Evolutionary conservation across 1,140 invertebrate genomes (phyloP).

Genomic region (Cyphomyrmex costatus): DNA sequence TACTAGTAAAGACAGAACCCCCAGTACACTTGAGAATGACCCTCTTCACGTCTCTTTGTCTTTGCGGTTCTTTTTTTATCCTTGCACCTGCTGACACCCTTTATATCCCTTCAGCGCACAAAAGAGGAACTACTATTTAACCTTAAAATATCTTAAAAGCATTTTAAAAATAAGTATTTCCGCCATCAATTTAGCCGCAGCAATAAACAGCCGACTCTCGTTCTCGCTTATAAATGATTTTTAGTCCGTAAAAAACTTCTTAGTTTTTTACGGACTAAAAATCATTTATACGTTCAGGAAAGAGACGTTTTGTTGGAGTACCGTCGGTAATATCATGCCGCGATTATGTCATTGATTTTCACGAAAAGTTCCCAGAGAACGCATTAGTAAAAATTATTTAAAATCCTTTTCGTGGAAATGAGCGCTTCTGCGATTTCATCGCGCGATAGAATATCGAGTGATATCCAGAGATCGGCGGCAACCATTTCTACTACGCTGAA

Average conservation of each 20-base stretch:
- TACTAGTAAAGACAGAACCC: conserved; percentile 64
- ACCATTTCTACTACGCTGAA: background rate
- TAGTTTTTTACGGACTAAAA: conserved; percentile 27
- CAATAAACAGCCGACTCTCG: conserved; percentile 42
- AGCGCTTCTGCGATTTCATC: conserved; percentile 23
- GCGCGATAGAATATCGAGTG: conserved; percentile 5
- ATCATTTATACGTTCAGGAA: conserved; percentile 31
- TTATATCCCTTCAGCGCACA: conserved; percentile 41
- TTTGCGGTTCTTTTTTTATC: conserved; percentile 69
- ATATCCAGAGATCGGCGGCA: conserved; percentile 31
- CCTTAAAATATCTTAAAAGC: conserved; percentile 14
- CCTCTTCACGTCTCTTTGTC: conserved; percentile 9
- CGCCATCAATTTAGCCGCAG: conserved; percentile 33
- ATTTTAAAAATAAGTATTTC: conserved; percentile 27
- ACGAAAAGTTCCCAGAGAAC: background rate
- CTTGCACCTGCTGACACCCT: conserved; percentile 70
- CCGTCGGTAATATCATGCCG: background rate
- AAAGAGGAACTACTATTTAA: background rate
- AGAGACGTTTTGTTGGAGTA: background rate
- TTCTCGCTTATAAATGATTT: too few species aligned
- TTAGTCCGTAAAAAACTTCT: too few species aligned
- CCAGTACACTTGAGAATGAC: conserved; percentile 21
- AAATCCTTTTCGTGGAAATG: conserved; percentile 23
- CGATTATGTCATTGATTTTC: conserved; percentile 29
- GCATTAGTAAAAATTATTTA: conserved; percentile 41